These are phyloP conservation scores for Thamnophis elegans DNA, from an alignment of 2,797 vertebrate genomes.

Conservation along the genomic window DNA sequence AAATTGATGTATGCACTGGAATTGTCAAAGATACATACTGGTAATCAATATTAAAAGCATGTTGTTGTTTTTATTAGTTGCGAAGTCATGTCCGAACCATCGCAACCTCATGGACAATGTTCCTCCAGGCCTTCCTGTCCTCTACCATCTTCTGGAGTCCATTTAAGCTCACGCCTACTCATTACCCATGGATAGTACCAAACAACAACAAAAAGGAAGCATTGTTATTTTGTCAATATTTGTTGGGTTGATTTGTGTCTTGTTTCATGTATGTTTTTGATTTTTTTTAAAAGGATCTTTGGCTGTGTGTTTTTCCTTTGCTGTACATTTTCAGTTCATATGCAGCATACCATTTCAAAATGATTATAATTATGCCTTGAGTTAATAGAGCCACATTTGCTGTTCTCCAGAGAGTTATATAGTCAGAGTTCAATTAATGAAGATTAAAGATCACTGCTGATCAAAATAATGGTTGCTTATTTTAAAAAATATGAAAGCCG, in stretches of 20 bases:
- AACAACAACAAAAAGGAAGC: too few species aligned
- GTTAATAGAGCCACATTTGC: constrained; percentile 35
- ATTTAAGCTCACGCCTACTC: too few species aligned
- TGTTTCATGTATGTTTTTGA: background rate
- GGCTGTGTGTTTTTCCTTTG: background rate
- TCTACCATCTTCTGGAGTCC: too few species aligned
- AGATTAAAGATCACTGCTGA: constrained; percentile 30
- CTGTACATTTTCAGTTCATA: background rate
- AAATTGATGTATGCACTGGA: background rate
- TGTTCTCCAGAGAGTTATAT: constrained; percentile 22
- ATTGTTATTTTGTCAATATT: background rate
- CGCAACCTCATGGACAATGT: too few species aligned
- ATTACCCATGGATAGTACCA: too few species aligned
- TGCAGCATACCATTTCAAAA: constrained; percentile 9
- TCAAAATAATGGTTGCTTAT: constrained; percentile 45
- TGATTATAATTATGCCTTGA: background rate
- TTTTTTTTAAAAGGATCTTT: background rate
- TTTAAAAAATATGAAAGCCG: constrained; percentile 34
- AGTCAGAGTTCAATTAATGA: constrained; percentile 28
- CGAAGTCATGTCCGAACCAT: too few species aligned
- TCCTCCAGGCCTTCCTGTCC: too few species aligned
- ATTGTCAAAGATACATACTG: background rate
- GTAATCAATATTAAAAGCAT: background rate
- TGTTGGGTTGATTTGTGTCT: background rate
- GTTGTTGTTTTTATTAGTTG: background rate